A percentile compares a stretch with the other conserved stretches of the same genome.
Evolutionary conservation across 1,140 invertebrate species (phyloP).

Genomic region (Zaprionus davidi): DNA sequence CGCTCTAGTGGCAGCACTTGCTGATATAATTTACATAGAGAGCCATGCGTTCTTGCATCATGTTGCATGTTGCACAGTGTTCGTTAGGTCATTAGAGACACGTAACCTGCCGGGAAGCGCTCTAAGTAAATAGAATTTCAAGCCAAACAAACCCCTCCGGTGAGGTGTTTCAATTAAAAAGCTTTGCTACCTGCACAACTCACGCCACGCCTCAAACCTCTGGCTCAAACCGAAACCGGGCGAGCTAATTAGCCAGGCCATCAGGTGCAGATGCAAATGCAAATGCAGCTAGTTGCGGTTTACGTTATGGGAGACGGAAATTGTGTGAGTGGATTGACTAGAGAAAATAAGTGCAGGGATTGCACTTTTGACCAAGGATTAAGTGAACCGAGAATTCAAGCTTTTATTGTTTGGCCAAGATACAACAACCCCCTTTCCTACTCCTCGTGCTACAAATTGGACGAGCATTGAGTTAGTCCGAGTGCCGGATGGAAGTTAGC

Average conservation of each 20-base stretch:
- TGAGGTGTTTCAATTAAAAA: constrained; percentile 42
- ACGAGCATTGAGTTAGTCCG: constrained; percentile 19
- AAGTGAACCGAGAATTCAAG: constrained; percentile 3
- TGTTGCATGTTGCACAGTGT: constrained; percentile 15
- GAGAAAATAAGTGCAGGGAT: constrained; percentile 1
- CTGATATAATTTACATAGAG: constrained; percentile 3
- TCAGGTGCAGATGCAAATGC: constrained; percentile 17
- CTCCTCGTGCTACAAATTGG: background rate
- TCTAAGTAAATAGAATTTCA: constrained; percentile 14
- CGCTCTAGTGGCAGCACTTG: background rate
- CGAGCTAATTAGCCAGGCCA: constrained; percentile 23
- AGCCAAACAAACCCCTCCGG: background rate
- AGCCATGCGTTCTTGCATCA: background rate
- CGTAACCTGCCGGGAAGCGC: background rate
- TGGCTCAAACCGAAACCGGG: background rate
- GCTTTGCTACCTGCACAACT: constrained; percentile 16
- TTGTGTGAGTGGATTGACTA: constrained; percentile 17
- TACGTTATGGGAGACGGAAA: constrained; percentile 34
- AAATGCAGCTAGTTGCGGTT: constrained; percentile 35
- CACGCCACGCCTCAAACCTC: background rate
- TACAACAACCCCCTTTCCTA: background rate
- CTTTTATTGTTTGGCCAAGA: constrained; percentile 39
- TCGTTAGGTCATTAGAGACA: background rate
- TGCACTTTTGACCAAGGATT: background rate
- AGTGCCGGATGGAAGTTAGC: background rate